Percentiles rank a stretch among this genome's conserved stretches.
Conservation (phyloP, 2,888 invertebrate species). For the Dynastes hyllus region DNA sequence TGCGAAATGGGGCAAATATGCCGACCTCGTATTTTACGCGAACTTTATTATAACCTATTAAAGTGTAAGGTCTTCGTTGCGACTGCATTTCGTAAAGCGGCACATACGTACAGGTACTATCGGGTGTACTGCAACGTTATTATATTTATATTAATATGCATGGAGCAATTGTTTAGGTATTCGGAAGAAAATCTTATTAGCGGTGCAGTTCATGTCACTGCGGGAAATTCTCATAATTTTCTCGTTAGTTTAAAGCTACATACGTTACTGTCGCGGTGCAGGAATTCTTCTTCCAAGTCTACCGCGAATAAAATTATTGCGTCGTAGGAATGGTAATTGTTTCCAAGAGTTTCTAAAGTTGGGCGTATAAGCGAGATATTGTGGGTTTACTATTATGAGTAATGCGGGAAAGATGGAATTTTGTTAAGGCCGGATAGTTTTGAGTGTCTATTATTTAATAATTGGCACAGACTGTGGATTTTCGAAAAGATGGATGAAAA, state of each 20-base stretch:
- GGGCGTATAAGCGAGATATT: slow-evolving; percentile 4
- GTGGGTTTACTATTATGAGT: neutral
- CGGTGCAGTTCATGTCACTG: slow-evolving; percentile 36
- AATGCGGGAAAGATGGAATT: slow-evolving; percentile 1
- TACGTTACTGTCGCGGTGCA: slow-evolving; percentile 25
- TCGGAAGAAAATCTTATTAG: slow-evolving; percentile 49
- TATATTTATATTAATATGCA: slow-evolving; percentile 49
- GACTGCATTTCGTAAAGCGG: slow-evolving; percentile 33
- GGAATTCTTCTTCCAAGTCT: slow-evolving; percentile 34
- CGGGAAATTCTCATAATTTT: slow-evolving; percentile 51
- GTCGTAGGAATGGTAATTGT: slow-evolving; percentile 37
- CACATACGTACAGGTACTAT: slow-evolving; percentile 3
- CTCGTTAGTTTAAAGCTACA: slow-evolving; percentile 49
- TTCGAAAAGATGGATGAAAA: too few relatives aligned
- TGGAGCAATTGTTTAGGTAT: slow-evolving; percentile 51
- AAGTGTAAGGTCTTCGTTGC: slow-evolving; percentile 17
- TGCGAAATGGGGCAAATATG: slow-evolving; percentile 57
- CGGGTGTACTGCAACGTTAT: slow-evolving; percentile 39
- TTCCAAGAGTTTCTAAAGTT: slow-evolving; percentile 36
- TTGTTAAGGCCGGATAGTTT: neutral
- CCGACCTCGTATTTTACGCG: slow-evolving; percentile 54
- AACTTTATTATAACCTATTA: slow-evolving; percentile 48
- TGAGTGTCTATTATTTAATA: neutral
- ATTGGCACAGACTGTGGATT: neutral
- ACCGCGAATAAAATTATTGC: slow-evolving; percentile 34